Evolutionary conservation across 2,797 vertebrate species (phyloP), one percentile per base, ranked within the genome.

Genomic region (Sebastes matsubarae): DNA sequence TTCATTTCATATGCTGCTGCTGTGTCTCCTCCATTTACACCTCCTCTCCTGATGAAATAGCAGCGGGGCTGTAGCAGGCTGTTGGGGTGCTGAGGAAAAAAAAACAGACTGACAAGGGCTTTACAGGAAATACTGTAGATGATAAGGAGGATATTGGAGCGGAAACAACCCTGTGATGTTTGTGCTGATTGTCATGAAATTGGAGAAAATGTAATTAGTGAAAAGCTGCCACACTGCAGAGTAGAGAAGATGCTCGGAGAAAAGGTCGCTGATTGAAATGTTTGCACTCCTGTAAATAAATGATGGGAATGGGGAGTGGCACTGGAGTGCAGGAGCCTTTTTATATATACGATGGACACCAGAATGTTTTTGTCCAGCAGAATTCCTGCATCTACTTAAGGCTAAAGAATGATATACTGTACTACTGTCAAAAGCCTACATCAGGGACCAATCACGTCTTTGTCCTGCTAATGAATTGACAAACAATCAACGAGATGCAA

Each of bases 201-300:
- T 22, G 36, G 14, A 24, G 54, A 67, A 60, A 68, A 60, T 50
- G 64, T 25, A 46, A 68, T 59, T 59, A 59, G 61, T 18, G 46
- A 24, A 32, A 32, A 25, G 46, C 25, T 34, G 59, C 38, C 30
- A 34, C 20, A 13, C 60, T 63, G 32, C 60, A 29, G 38, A 46
- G 54, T 2, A 7, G 50, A 65, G 27, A 59, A 5, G 54, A 52
- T 11, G 70, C 30, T 68, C 8, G 4, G 70, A 52, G 63, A 60
- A 79, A 67, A 60, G 57, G 70, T 60, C 57, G 60, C 63, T 68
- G 64, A 68, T 30, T 52, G 42, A 54, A 54, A 67, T 58, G 30
- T 68, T 38, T 24, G 30, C 22, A 18, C 30, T 68, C 8, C 11
- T 61, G 24, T 73, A 13, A 79, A 68, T 73, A 66, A 68, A 73